Conservation (phyloP, 2,888 invertebrate species). For the Sminthurinus aureus region DNA sequence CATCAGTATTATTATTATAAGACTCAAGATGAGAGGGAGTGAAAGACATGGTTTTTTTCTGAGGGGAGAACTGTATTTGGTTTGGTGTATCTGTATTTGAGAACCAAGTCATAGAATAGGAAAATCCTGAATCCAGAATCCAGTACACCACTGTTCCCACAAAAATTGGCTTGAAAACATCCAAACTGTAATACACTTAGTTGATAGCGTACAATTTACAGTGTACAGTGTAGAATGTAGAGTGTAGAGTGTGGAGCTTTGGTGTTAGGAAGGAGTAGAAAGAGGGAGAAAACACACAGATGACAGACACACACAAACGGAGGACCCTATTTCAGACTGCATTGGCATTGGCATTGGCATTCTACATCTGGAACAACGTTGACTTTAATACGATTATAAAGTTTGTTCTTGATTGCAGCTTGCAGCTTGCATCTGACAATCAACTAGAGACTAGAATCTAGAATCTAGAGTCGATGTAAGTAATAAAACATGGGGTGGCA, state of each 20-base stretch:
- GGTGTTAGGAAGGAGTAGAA: not conserved
- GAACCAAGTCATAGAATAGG: not conserved
- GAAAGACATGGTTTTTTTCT: not conserved
- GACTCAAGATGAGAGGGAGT: not conserved
- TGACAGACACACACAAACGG: not conserved
- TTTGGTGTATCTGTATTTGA: not conserved
- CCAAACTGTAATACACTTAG: conserved; percentile 25
- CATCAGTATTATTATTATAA: not conserved
- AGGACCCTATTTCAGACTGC: not conserved
- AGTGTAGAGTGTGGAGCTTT: too few species aligned
- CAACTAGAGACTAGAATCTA: too few species aligned
- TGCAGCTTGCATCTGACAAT: conserved; percentile 16
- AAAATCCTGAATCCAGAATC: conserved; percentile 1
- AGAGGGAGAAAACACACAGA: not conserved
- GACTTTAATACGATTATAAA: conserved; percentile 33
- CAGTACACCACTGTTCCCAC: conserved; percentile 10
- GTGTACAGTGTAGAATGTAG: too few species aligned
- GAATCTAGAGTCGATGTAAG: not conserved
- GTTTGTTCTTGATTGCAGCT: conserved; percentile 13
- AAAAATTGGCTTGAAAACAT: conserved; percentile 37
- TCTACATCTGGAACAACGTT: not conserved
- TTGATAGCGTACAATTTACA: not conserved
- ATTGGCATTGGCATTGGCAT: not conserved
- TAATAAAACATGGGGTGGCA: conserved; percentile 6
- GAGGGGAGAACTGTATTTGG: not conserved